Evolutionary conservation across 1,140 invertebrate genomes (phyloP), one percentile per base, ranked within the genome.

Genomic region (Drosophila athabasca): DNA sequence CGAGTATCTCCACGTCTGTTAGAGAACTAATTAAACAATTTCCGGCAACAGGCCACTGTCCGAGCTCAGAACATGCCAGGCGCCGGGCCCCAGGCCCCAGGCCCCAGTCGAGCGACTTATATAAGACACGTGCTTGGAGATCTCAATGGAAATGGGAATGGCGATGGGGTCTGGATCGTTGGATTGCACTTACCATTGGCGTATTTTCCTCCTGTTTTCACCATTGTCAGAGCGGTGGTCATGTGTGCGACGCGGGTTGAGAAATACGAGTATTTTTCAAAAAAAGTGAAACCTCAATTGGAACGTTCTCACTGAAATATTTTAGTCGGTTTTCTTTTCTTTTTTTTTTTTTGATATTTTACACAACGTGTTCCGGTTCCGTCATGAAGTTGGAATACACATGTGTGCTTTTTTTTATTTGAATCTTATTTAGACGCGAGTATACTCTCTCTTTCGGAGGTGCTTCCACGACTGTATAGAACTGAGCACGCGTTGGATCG

Each of bases 191-290:
- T 75, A 87, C 82, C 83, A 62, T 87, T 88, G 82, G 82, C 82
- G 70, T 88, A 87, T 88, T 87, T 87, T 39, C 83, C 79, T 78
- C 83, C 83, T 69, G 83, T 72, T 75, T 88, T 87, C 57, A 87
- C 82, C 82, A 87, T 87, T 51, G 85, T 87, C 62, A 87, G 68
- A 76, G 79, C 54, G 71, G 82, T 88, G 52, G 82, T 87, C 82
- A 87, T 87, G 78, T 76, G 83, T 88, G 61, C 75, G 70, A 62
- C 75, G 83, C 74, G 69, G 82, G 82, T 70, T 71, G 22, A 39
- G 35, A 39, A 39, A 39, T 39, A 39, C 35, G 9, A 51, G 15
- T 62, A 57, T 41, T 39, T 51, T 26, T 35, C 48, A 17, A 43
- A 49, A 15, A 62, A 22, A 45, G 49, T 39, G 54, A 76, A 60